Base-by-base conservation (phyloP, 2,888 invertebrate species). In the Pseudoips prasinana region DNA sequence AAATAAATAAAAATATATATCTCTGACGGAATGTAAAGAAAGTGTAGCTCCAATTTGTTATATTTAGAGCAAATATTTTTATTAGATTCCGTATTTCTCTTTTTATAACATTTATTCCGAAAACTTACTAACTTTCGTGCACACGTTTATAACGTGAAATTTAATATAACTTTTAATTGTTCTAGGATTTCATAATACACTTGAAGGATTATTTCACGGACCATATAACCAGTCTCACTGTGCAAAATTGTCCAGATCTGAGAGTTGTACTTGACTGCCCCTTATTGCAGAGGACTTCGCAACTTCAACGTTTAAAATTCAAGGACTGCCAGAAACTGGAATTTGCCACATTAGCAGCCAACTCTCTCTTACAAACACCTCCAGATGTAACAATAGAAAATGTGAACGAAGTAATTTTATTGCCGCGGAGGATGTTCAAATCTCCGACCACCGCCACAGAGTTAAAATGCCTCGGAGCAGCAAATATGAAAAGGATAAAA, bases 121-220 rank as follows among this genome's bases (percentile, higher is more conserved):
- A n/a, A n/a, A n/a, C n/a, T n/a, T n/a, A n/a, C n/a, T n/a, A n/a
- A n/a, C n/a, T n/a, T n/a, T n/a, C n/a, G n/a, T n/a, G n/a, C n/a
- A n/a, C n/a, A n/a, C n/a, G n/a, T n/a, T n/a, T n/a, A n/a, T n/a
- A n/a, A n/a, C n/a, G n/a, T n/a, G n/a, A 14, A 14, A 14, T 5
- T 5, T 14, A 14, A 14, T 14, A 5, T 3, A 14, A 14, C 5
- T 5, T 14, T 20, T n/a, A 3, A 20, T 20, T 80, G 68, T 90
- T 90, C 37, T 73, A 91, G 91, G 89, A 90, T 31, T 74, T 81
- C 39, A 69, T 79, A 23, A 64, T 90, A 31, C 86, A 86, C 38
- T 61, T 90, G 1, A 90, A 90, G 64, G 88, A 90, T 49, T 90
- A 79, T 59, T 83, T 90, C 51, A 85, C 89, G 1, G 74, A 79